phyloP scores from a whole-genome alignment of 2,113 vertebrate genomes.

The Rhipidura dahli region DNA sequence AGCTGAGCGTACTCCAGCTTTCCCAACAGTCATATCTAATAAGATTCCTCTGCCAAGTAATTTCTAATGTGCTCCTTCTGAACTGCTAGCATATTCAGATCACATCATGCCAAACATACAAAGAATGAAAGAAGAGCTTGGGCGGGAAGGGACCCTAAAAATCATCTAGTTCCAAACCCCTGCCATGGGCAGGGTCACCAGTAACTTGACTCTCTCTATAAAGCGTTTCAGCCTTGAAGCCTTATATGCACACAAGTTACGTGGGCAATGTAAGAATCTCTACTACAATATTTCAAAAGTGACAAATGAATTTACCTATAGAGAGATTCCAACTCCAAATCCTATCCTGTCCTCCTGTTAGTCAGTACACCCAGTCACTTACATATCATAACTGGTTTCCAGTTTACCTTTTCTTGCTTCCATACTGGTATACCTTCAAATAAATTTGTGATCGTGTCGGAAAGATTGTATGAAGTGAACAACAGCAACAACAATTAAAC shows the following conservation, averaged over 20 bases:
- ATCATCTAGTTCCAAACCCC: background rate
- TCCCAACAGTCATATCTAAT: background rate
- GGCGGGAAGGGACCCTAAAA: background rate
- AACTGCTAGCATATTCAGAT: background rate
- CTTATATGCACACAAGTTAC: background rate
- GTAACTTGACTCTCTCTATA: background rate
- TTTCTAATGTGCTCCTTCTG: background rate
- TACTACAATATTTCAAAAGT: background rate
- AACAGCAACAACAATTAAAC: background rate
- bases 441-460: background rate
- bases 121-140: background rate
- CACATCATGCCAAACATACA: background rate
- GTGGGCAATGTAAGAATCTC: background rate
- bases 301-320: background rate
- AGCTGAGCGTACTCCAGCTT: background rate
- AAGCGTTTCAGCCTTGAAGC: background rate
- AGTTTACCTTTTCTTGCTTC: background rate
- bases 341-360: background rate
- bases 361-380: background rate
- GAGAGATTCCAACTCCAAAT: background rate
- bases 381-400: background rate
- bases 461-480: background rate
- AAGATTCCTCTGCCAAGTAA: background rate
- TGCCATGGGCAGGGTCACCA: background rate
- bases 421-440: background rate